phyloP scores from a whole-genome alignment of 2,888 invertebrate species.

The Oithona nana region DNA sequence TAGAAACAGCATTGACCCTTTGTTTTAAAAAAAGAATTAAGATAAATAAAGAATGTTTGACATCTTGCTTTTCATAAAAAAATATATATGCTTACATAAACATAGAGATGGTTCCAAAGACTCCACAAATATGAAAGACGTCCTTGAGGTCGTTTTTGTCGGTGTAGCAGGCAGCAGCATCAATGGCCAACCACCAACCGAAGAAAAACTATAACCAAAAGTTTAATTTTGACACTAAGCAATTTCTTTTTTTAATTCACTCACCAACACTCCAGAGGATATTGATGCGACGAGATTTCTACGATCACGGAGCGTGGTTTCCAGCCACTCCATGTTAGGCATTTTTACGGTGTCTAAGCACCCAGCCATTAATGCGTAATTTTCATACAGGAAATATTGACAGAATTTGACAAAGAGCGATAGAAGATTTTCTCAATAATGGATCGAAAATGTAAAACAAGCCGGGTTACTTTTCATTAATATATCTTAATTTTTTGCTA shows the following conservation, averaged over 20 bases:
- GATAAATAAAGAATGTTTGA: conserved; percentile 16
- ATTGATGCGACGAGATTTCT: conserved; percentile 71
- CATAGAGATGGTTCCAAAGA: conserved; percentile 77
- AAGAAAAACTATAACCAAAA: conserved; percentile 54
- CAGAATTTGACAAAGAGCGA: too few species aligned
- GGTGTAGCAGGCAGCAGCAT: conserved; percentile 62
- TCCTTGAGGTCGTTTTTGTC: conserved; percentile 32
- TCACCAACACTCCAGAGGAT: conserved; percentile 65
- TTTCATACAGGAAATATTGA: too few species aligned
- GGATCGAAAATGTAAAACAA: too few species aligned
- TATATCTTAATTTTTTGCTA: too few species aligned
- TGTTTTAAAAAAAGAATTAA: conserved; percentile 16
- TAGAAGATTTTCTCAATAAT: too few species aligned
- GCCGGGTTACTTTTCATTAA: too few species aligned
- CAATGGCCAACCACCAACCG: conserved; percentile 97
- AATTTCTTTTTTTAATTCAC: conserved; percentile 22
- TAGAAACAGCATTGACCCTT: conserved; percentile 83
- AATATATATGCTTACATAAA: conserved; percentile 66
- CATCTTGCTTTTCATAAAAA: conserved; percentile 42
- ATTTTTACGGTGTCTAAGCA: conserved; percentile 17
- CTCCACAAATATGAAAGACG: conserved; percentile 66
- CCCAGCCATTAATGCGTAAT: too few species aligned
- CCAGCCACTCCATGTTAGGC: conserved; percentile 48
- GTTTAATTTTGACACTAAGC: conserved; percentile 1
- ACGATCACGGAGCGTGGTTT: conserved; percentile 48